Evolutionary conservation across 2,888 invertebrate species (phyloP).

Genomic region (Melolontha melolontha): DNA sequence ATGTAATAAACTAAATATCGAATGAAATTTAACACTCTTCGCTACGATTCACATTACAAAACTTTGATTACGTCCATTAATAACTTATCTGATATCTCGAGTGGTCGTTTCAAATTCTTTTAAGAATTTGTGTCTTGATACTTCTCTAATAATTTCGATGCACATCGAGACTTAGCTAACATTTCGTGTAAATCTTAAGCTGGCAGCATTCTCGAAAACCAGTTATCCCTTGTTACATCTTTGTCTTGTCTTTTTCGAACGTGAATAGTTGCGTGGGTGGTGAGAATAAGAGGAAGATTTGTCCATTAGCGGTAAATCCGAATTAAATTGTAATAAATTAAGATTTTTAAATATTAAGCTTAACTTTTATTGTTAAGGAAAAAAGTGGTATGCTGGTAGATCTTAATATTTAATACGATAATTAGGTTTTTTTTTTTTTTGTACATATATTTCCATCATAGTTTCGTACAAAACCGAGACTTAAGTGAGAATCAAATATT

Average conservation of each 20-base stretch:
- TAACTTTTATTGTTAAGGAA: no score
- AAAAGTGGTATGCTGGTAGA: no score
- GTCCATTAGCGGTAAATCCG: neutral
- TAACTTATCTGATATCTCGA: neutral
- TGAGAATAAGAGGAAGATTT: neutral
- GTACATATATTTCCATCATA: no score
- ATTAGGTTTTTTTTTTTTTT: no score
- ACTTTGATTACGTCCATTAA: neutral
- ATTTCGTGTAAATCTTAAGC: neutral
- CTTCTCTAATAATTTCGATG: no score
- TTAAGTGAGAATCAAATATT: no score
- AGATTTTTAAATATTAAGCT: no score
- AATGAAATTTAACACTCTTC: neutral
- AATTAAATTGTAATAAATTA: no score
- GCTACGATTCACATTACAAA: neutral
- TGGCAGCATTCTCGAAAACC: slow-evolving; percentile 2
- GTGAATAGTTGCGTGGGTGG: neutral
- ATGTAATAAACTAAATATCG: no score
- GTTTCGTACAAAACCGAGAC: no score
- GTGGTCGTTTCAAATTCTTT: neutral
- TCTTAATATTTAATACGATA: no score
- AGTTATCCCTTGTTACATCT: slow-evolving; percentile 13
- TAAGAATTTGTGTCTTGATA: neutral
- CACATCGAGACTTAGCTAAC: no score
- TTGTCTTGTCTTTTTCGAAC: neutral